Conservation (phyloP, 1,140 invertebrate species). For the Asbolus verrucosus region DNA sequence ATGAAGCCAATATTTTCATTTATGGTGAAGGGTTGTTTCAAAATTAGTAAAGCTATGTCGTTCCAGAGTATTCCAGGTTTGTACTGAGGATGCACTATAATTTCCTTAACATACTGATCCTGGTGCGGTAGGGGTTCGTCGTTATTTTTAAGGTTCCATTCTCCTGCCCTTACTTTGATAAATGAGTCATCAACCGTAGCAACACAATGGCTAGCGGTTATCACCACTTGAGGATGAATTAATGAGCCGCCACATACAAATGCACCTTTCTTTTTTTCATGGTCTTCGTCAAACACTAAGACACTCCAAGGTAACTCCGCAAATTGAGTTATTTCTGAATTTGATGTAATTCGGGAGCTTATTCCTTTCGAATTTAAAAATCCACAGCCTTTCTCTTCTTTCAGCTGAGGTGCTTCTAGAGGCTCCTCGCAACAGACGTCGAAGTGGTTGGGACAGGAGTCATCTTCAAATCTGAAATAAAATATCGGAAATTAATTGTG, state of each 20-base stretch:
- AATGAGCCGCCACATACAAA: conserved; percentile 71
- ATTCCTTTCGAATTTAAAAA: conserved; percentile 76
- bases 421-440: conserved; percentile 50
- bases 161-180: conserved; percentile 66
- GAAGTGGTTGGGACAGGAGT: conserved; percentile 47
- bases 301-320: conserved; percentile 56
- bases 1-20: conserved; percentile 66
- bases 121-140: conserved; percentile 68
- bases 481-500: not conserved
- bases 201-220: conserved; percentile 76
- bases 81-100: conserved; percentile 56
- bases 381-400: conserved; percentile 70
- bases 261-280: conserved; percentile 69
- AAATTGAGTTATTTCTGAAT: conserved; percentile 67
- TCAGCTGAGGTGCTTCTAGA: not conserved
- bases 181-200: conserved; percentile 32
- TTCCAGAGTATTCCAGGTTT: conserved; percentile 69
- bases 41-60: conserved; percentile 77
- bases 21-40: conserved; percentile 69
- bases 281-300: conserved; percentile 55
- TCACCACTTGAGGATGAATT: conserved; percentile 67
- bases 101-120: conserved; percentile 50
- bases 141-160: conserved; percentile 69
- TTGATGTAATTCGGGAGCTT: conserved; percentile 76
- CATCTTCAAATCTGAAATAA: conserved; percentile 29